phyloP scores from a whole-genome alignment of 2,797 vertebrate species.

The Serranus cabrilla region DNA sequence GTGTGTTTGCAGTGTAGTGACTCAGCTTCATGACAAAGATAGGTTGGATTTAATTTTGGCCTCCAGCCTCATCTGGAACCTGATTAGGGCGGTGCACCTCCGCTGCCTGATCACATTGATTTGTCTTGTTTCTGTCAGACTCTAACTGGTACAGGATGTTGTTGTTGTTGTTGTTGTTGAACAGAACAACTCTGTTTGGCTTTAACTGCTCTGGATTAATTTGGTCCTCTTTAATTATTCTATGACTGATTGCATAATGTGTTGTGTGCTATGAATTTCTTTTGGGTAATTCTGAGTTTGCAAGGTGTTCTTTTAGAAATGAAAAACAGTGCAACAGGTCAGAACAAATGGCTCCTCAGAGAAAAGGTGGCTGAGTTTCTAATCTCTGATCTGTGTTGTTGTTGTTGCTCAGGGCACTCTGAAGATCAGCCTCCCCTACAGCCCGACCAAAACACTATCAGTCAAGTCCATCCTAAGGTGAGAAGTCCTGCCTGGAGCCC shows the following conservation, averaged over 20 bases:
- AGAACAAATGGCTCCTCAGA: slow-evolving; percentile 6
- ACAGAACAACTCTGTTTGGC: slow-evolving; percentile 38
- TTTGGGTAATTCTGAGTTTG: background rate
- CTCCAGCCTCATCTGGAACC: slow-evolving; percentile 61
- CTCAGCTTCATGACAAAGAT: slow-evolving; percentile 71
- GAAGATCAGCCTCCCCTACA: slow-evolving; percentile 99
- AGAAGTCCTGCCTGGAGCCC: slow-evolving; percentile 57
- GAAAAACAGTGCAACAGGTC: background rate
- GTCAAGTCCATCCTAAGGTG: slow-evolving; percentile 99
- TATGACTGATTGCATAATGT: slow-evolving; percentile 24
- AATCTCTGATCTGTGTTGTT: slow-evolving; percentile 54
- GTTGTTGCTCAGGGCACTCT: slow-evolving; percentile 91
- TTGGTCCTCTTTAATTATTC: slow-evolving; percentile 31
- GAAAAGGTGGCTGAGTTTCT: slow-evolving; percentile 21
- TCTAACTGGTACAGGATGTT: slow-evolving; percentile 66
- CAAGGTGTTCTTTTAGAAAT: background rate
- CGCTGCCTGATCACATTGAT: slow-evolving; percentile 69
- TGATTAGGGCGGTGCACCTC: slow-evolving; percentile 69
- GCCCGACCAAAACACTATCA: slow-evolving; percentile 98
- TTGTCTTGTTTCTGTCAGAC: slow-evolving; percentile 66
- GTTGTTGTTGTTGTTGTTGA: slow-evolving; percentile 54
- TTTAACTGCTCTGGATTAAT: slow-evolving; percentile 43
- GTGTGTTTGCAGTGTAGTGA: slow-evolving; percentile 59
- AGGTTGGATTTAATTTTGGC: slow-evolving; percentile 71
- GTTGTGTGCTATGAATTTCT: slow-evolving; percentile 1